Conservation (phyloP, 2,888 invertebrate genomes). For the Eupelmus urozonus region DNA sequence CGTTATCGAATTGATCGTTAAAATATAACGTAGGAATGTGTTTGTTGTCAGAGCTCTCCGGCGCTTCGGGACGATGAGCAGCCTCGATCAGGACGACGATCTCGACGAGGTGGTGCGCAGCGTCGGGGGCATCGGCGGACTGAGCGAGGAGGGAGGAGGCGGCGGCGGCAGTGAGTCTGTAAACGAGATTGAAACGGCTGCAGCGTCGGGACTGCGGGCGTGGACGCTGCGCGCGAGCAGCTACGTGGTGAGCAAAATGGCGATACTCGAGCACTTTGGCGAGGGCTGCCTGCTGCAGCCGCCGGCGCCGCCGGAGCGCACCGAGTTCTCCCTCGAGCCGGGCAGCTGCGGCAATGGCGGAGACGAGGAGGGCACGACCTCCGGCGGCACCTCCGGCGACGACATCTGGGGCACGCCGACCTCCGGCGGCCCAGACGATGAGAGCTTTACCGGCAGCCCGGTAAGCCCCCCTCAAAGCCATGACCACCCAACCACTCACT, state of each 20-base stretch:
- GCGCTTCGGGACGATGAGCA: constrained; percentile 77
- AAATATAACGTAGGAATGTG: no score
- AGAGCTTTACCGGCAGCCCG: constrained; percentile 78
- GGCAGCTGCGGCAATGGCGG: constrained; percentile 68
- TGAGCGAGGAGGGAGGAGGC: constrained; percentile 3
- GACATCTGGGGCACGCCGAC: constrained; percentile 94
- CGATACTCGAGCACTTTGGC: constrained; percentile 83
- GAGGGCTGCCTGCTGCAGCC: constrained; percentile 77
- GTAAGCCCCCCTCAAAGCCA: constrained; percentile 64
- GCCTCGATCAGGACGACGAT: constrained; percentile 76
- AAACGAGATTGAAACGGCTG: constrained; percentile 72
- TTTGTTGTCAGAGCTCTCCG: constrained; percentile 75
- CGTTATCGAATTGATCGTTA: no score
- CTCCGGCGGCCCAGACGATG: constrained; percentile 89
- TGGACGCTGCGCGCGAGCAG: constrained; percentile 91
- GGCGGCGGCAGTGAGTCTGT: constrained; percentile 5
- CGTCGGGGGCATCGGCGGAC: no score
- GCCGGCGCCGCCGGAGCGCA: constrained; percentile 74
- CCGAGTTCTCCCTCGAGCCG: constrained; percentile 72
- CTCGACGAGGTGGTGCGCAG: constrained; percentile 67
- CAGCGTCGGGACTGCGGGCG: constrained; percentile 81
- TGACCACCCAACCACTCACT: neutral
- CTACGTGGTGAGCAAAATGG: constrained; percentile 90
- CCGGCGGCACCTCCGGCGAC: constrained; percentile 90
- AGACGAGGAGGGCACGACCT: constrained; percentile 90